Percentiles rank a stretch among this genome's conserved stretches.
These are phyloP conservation scores for Hycleus cichorii DNA, from an alignment of 1,140 invertebrate species.

Conservation along the genomic window DNA sequence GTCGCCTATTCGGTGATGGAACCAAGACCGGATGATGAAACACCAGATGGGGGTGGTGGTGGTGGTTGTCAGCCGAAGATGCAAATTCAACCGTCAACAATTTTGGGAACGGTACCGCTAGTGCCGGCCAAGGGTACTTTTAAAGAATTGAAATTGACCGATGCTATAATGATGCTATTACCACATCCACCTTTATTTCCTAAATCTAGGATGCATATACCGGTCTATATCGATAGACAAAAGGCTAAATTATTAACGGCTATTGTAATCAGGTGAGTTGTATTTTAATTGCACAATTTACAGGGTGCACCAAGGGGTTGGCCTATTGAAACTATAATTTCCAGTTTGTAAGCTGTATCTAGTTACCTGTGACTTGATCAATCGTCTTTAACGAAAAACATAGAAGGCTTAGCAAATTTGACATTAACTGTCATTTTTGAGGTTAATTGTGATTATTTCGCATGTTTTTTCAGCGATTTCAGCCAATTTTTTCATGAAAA, in stretches of 20 bases:
- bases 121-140: slow-evolving; percentile 70
- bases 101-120: slow-evolving; percentile 62
- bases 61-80: slow-evolving; percentile 64
- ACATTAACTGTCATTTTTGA: no score
- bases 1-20: slow-evolving; percentile 78
- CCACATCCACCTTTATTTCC: slow-evolving; percentile 81
- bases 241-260: slow-evolving; percentile 58
- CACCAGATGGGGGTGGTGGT: slow-evolving; percentile 18
- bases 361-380: no score
- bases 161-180: slow-evolving; percentile 74
- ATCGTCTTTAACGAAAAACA: no score
- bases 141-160: slow-evolving; percentile 71
- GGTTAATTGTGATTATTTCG: no score
- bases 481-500: no score
- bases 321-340: no score
- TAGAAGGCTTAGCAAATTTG: no score
- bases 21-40: slow-evolving; percentile 54
- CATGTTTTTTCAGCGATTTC: no score
- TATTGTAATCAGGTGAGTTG: slow-evolving; percentile 67
- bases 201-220: slow-evolving; percentile 77
- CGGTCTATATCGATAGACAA: slow-evolving; percentile 71
- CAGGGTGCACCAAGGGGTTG: no score
- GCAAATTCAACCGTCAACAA: slow-evolving; percentile 69
- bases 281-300: background rate
- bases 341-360: no score